Percentiles rank a stretch among this genome's conserved stretches.
Conservation (phyloP, 2,113 vertebrate species). For the Oryzias celebensis region DNA sequence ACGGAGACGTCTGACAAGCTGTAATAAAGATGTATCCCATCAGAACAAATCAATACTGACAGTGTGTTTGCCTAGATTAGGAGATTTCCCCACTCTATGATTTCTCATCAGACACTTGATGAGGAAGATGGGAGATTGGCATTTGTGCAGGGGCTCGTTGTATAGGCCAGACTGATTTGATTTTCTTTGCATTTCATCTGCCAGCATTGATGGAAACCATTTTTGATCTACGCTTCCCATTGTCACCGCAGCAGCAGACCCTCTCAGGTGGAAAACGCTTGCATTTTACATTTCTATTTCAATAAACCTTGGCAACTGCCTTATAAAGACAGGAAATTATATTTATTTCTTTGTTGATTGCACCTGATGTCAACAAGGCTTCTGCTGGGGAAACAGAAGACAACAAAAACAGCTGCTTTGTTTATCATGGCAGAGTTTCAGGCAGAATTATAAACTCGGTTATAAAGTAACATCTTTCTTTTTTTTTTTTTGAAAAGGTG, state of each 20-base stretch:
- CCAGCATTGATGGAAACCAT: constrained; percentile 70
- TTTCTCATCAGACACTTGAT: constrained; percentile 73
- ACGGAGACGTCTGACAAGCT: constrained; percentile 53
- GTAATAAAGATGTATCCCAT: constrained; percentile 77
- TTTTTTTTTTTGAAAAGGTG: constrained; percentile 9
- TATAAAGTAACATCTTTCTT: constrained; percentile 29
- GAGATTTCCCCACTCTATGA: constrained; percentile 66
- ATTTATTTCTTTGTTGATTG: constrained; percentile 68
- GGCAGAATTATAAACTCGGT: constrained; percentile 7
- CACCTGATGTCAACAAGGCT: constrained; percentile 58
- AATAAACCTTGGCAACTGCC: constrained; percentile 58
- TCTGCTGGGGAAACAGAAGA: constrained; percentile 41
- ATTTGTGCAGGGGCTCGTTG: constrained; percentile 59
- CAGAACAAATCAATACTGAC: constrained; percentile 76
- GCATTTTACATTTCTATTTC: constrained; percentile 70
- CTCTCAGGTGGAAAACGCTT: constrained; percentile 73
- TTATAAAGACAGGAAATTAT: constrained; percentile 65
- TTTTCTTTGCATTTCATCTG: constrained; percentile 75
- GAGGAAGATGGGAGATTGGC: constrained; percentile 66
- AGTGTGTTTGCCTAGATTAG: constrained; percentile 78
- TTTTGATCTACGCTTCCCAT: constrained; percentile 51
- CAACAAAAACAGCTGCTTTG: constrained; percentile 27
- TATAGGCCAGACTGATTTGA: constrained; percentile 68
- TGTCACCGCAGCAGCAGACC: constrained; percentile 57
- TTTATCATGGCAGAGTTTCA: constrained; percentile 23